Conservation (phyloP, 2,888 invertebrate species). For the Synergus laeviventris region DNA sequence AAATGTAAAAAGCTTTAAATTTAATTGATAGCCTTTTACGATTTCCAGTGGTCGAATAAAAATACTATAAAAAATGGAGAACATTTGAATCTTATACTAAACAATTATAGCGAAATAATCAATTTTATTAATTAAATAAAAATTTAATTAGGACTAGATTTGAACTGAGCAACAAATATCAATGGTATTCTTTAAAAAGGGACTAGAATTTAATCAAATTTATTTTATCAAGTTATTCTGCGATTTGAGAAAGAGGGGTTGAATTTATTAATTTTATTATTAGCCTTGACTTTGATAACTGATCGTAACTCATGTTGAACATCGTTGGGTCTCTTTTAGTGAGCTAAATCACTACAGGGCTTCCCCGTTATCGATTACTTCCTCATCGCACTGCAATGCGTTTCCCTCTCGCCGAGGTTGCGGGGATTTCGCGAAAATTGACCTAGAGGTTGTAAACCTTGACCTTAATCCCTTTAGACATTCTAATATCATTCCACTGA, state of each 20-base stretch:
- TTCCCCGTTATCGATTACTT: conserved; percentile 37
- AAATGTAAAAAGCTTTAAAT: background rate
- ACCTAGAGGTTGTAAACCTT: conserved; percentile 61
- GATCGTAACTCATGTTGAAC: conserved; percentile 8
- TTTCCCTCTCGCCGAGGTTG: conserved; percentile 53
- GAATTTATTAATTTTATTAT: background rate
- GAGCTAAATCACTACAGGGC: conserved; percentile 35
- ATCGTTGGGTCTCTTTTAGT: background rate
- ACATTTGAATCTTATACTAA: background rate
- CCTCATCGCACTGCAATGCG: conserved; percentile 50
- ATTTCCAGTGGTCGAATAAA: background rate
- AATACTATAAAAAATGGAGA: background rate
- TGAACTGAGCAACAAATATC: background rate
- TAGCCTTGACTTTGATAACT: conserved; percentile 32
- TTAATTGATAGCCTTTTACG: background rate
- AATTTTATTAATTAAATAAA: background rate
- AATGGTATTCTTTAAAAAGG: background rate
- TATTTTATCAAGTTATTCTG: background rate
- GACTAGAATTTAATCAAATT: conserved; percentile 7
- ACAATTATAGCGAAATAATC: too few species aligned
- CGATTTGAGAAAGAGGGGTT: background rate
- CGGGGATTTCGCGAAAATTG: conserved; percentile 60
- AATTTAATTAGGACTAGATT: background rate
- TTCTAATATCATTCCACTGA: conserved; percentile 25
- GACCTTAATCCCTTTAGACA: conserved; percentile 62